Evolutionary conservation across 2,113 vertebrate species (phyloP).

Genomic region (Pycnonotus jocosus): DNA sequence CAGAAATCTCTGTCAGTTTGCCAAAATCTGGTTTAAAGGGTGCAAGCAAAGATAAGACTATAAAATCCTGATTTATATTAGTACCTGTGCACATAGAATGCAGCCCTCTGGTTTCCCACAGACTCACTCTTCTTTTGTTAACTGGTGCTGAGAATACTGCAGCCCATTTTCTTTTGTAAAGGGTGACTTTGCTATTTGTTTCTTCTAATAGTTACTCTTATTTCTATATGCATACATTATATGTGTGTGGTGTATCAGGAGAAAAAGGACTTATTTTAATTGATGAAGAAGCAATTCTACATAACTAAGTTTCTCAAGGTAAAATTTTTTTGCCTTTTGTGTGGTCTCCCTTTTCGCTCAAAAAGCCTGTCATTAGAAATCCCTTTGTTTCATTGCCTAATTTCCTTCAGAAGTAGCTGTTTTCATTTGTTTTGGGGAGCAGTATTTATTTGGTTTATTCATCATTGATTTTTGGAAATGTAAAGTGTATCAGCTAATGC

Average conservation of each 20-base stretch:
- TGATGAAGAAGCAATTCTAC: not conserved
- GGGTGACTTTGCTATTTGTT: not conserved
- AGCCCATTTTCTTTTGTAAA: not conserved
- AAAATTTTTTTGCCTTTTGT: not conserved
- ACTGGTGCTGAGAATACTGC: not conserved
- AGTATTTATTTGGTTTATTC: constrained; percentile 60
- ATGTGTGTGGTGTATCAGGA: not conserved
- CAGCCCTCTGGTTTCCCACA: not conserved
- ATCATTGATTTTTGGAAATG: constrained; percentile 31
- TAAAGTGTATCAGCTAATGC: not conserved
- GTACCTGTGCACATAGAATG: not conserved
- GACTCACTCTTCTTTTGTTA: not conserved
- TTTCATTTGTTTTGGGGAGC: constrained; percentile 33
- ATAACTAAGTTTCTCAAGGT: not conserved
- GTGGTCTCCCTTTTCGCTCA: not conserved
- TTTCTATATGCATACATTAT: not conserved
- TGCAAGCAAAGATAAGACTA: not conserved
- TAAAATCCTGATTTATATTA: not conserved
- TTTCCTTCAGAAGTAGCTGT: constrained; percentile 33
- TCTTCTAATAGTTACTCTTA: not conserved
- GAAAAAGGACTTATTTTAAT: not conserved
- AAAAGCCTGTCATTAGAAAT: not conserved
- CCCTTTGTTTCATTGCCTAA: not conserved
- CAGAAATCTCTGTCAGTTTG: not conserved
- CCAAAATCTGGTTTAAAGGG: not conserved